phyloP scores from a whole-genome alignment of 2,797 vertebrate species.

The Anabacerthia variegaticeps region DNA sequence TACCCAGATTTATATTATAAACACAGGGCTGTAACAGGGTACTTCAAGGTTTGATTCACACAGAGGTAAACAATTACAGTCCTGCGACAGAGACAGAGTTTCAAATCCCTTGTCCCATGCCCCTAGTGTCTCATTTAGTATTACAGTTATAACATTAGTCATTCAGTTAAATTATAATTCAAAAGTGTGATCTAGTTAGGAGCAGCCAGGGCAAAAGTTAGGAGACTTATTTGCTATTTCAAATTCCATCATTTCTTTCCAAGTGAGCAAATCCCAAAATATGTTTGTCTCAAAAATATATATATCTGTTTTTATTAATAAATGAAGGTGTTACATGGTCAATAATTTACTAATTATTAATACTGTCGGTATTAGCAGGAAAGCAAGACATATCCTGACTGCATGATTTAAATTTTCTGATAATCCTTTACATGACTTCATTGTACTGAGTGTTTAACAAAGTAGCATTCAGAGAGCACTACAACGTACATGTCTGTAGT shows the following conservation, averaged over 20 bases:
- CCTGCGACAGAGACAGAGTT: background rate
- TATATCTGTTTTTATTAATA: background rate
- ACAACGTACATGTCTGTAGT: accelerated
- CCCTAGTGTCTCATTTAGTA: background rate
- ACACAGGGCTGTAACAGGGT: background rate
- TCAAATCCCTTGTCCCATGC: background rate
- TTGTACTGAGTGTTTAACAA: background rate
- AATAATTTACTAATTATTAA: background rate
- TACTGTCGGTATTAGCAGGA: background rate
- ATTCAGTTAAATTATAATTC: background rate
- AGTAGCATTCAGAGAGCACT: background rate
- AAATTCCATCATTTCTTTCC: background rate
- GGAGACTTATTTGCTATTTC: background rate
- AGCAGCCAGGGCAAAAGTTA: background rate
- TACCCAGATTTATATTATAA: background rate
- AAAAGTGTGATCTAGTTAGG: background rate
- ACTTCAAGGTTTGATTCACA: background rate
- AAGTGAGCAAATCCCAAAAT: background rate
- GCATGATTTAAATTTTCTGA: background rate
- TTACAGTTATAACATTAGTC: background rate
- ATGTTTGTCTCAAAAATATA: background rate
- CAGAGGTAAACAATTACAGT: background rate
- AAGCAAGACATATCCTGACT: background rate
- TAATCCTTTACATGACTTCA: background rate
- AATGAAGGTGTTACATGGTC: background rate